Conservation (phyloP, 2,797 vertebrate genomes). For the Setipinna tenuifilis region DNA sequence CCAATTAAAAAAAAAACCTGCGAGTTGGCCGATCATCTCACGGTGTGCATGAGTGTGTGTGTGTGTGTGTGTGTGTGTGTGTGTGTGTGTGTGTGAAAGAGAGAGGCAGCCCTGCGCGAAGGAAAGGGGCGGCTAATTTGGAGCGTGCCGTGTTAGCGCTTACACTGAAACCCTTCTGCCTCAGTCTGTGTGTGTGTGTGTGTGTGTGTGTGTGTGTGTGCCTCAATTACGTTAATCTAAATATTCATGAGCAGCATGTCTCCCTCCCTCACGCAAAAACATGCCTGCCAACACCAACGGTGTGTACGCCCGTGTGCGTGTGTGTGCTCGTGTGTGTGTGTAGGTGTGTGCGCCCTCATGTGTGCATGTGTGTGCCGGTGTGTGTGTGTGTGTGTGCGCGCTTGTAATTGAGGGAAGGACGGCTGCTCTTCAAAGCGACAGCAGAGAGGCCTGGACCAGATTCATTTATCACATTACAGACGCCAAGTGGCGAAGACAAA, state of each 20-base stretch:
- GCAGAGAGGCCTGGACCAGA: not conserved
- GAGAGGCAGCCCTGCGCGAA: not conserved
- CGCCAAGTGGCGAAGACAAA: not conserved
- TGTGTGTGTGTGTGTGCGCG: no score
- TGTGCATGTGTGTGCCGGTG: not conserved
- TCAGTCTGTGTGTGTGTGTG: no score
- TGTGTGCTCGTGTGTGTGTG: not conserved
- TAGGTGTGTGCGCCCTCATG: not conserved
- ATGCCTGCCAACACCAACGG: not conserved
- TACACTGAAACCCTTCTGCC: constrained; percentile 21
- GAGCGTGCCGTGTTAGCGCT: not conserved
- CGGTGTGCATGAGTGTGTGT: no score
- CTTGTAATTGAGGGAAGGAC: no score
- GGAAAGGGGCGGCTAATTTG: constrained; percentile 22
- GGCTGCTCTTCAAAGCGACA: not conserved
- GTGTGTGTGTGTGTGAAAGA: no score
- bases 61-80: no score
- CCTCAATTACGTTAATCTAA: not conserved
- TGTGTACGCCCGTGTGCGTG: not conserved
- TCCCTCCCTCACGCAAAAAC: not conserved
- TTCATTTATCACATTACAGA: constrained; percentile 10
- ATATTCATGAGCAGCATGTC: constrained; percentile 24
- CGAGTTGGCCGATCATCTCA: not conserved
- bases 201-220: no score
- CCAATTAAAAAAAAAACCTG: constrained; percentile 36